Percentiles rank a stretch among this genome's conserved stretches.
Conservation (phyloP, 2,113 vertebrate genomes). For the Parotia lawesii region DNA sequence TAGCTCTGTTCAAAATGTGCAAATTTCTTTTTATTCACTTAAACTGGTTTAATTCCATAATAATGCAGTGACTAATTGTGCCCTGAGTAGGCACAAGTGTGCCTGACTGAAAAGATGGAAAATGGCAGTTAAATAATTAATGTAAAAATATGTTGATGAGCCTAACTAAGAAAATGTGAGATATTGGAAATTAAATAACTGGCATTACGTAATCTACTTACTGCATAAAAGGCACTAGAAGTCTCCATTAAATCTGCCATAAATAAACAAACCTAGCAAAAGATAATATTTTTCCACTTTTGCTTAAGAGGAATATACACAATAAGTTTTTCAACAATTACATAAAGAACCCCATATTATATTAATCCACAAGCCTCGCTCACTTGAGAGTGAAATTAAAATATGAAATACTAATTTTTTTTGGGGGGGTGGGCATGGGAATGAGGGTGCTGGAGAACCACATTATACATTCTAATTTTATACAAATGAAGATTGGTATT, state of each 20-base stretch:
- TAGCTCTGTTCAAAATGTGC: not conserved
- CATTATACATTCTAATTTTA: not conserved
- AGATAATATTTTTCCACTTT: not conserved
- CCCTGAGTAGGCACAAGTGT: slow-evolving; percentile 8
- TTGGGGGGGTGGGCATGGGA: fast-evolving
- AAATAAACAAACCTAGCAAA: not conserved
- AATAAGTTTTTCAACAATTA: not conserved
- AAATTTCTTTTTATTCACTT: slow-evolving; percentile 16
- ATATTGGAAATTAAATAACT: not conserved
- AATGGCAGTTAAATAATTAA: slow-evolving; percentile 40
- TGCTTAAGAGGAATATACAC: not conserved
- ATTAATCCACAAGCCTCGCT: not conserved
- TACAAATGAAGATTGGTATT: not conserved
- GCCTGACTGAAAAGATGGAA: not conserved
- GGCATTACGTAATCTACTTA: not conserved
- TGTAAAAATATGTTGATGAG: slow-evolving; percentile 17
- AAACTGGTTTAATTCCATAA: slow-evolving; percentile 5
- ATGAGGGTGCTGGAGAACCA: fast-evolving
- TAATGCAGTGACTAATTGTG: slow-evolving; percentile 16
- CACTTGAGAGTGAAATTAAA: not conserved
- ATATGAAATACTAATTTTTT: not conserved
- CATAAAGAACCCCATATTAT: not conserved
- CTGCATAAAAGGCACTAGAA: not conserved
- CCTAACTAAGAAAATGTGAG: slow-evolving; percentile 19
- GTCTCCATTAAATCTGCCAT: not conserved